Evolutionary conservation across 2,113 vertebrate species (phyloP).

Genomic region (Xenus cinereus): DNA sequence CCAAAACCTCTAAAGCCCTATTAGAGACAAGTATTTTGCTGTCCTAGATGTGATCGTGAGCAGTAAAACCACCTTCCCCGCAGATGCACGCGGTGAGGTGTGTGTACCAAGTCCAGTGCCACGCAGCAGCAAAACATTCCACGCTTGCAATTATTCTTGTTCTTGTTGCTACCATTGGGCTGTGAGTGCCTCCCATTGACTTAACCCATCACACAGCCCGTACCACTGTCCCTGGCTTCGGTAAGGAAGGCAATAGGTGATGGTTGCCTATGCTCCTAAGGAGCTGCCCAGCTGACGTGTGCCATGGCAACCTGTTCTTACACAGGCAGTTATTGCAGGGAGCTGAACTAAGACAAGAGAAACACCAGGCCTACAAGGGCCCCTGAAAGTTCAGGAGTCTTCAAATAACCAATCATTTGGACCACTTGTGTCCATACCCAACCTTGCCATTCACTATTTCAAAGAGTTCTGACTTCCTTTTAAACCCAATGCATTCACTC

Average conservation of each 20-base stretch:
- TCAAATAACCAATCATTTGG: background rate
- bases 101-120: accelerated
- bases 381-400: background rate
- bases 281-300: background rate
- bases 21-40: background rate
- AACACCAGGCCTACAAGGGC: background rate
- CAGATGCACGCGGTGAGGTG: accelerated
- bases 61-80: background rate
- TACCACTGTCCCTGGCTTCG: background rate
- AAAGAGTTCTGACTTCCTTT: background rate
- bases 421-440: background rate
- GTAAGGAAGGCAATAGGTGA: accelerated
- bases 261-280: accelerated
- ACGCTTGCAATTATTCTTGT: background rate
- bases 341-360: background rate
- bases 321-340: background rate
- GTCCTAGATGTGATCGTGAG: background rate
- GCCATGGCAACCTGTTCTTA: background rate
- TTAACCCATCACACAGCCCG: background rate
- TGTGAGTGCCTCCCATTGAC: background rate
- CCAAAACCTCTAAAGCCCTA: background rate
- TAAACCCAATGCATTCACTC: background rate
- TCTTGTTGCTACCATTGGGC: background rate
- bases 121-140: background rate
- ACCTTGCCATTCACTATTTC: background rate